Base-by-base conservation (phyloP, 1,140 invertebrate species). In the Mylabris phalerata region DNA sequence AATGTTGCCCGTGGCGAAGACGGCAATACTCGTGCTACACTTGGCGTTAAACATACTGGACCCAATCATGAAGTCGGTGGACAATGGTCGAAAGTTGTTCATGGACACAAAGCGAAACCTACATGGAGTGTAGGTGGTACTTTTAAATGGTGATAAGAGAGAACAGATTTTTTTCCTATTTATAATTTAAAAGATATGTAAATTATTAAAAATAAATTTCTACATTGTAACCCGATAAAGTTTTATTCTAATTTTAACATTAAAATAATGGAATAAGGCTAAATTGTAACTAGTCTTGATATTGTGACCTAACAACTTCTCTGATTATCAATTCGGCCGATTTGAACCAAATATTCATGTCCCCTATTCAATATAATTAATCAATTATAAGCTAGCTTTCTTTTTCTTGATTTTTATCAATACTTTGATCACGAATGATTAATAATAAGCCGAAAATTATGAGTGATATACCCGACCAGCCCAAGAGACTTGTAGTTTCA, bases 391-490 rank as follows among this genome's bases (percentile, higher is more conserved):
- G 32, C 19, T 32, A 32, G 7, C 32, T 5, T 32, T 32, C 4
- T 1, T 32, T 7, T 32, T 32, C 7, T 32, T 32, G 4, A 1
- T 32, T 32, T 7, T 32, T 7, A 5, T 32, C 32, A 32, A 32
- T 32, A 32, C 32, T 10, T 48, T 60, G 27, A 47, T 57, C 51
- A 26, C 42, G 41, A 19, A 59, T n/a, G 46, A 67, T 54, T 10
- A 65, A 50, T 10, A 65, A 10, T 10, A 65, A 42, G 41, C 63
- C 63, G n/a, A 43, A n/a, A 3, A 65, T 55, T 7, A 65, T 59
- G 4, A 60, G 43, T 11, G 41, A 52, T 48, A 62, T 57, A 11
- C 67, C 67, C 13, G 59, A 50, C 67, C 67, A 68, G 63, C 67
- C 66, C 11, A 63, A 27, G 11, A 68, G 47, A 5, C 60, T 58